Evolutionary conservation across 2,797 vertebrate genomes (phyloP).

Genomic region (Peromyscus nudipes): DNA sequence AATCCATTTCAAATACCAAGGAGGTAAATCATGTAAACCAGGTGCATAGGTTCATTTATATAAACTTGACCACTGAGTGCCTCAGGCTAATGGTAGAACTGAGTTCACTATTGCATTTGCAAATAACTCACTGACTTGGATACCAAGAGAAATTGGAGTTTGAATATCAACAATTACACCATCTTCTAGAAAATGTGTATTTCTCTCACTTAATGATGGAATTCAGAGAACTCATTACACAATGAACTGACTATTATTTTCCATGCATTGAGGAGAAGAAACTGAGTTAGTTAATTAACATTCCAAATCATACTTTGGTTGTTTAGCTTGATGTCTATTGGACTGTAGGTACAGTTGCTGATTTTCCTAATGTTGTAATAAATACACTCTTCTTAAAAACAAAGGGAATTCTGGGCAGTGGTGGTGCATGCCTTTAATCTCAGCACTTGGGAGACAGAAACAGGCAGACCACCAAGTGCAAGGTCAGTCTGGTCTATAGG

Average conservation of each 20-base stretch:
- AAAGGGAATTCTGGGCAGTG: background rate
- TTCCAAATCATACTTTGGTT: background rate
- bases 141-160: background rate
- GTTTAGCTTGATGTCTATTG: background rate
- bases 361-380: background rate
- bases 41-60: background rate
- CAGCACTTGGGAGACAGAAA: background rate
- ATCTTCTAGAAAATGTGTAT: background rate
- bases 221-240: background rate
- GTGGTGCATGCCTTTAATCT: background rate
- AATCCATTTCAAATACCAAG: background rate
- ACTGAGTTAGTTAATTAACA: background rate
- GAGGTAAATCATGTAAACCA: background rate
- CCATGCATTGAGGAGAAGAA: background rate
- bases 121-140: background rate
- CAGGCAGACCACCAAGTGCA: background rate
- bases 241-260: background rate
- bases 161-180: background rate
- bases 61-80: background rate
- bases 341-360: background rate
- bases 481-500: background rate
- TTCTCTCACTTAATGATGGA: background rate
- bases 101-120: background rate
- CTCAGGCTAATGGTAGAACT: background rate
- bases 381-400: background rate